A percentile compares a stretch with the other conserved stretches of the same genome.
phyloP scores from a whole-genome alignment of 1,140 invertebrate species.

The Drosophila kohkoa region DNA sequence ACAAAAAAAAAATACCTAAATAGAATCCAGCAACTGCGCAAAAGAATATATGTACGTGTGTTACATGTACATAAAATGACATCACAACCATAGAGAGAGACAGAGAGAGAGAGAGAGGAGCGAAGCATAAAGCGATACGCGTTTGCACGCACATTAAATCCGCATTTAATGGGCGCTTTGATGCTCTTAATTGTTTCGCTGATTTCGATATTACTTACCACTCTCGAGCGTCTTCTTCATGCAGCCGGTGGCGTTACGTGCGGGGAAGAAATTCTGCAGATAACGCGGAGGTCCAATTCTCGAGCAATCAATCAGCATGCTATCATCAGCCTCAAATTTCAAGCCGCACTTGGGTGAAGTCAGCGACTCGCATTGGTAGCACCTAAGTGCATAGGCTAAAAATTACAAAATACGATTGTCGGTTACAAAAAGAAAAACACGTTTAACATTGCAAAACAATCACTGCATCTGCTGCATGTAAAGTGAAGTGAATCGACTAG shows the following conservation, averaged over 20 bases:
- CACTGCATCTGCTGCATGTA: no score
- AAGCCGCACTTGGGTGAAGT: constrained; percentile 73
- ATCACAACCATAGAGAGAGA: constrained; percentile 43
- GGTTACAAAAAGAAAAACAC: constrained; percentile 1
- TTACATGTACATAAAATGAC: constrained; percentile 54
- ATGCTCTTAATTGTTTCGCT: neutral
- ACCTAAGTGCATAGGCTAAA: constrained; percentile 72
- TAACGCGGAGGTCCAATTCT: constrained; percentile 65
- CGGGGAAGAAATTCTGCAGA: constrained; percentile 65
- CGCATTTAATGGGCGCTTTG: neutral
- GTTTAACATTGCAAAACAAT: constrained; percentile 2
- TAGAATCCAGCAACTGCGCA: constrained; percentile 21
- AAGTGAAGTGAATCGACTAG: no score
- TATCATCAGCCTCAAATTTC: constrained; percentile 72
- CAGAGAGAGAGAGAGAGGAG: no score
- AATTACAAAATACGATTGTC: neutral
- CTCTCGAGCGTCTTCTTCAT: constrained; percentile 77
- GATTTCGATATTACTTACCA: constrained; percentile 56
- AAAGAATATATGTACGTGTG: neutral
- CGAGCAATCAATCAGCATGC: constrained; percentile 66
- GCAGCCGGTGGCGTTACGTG: constrained; percentile 76
- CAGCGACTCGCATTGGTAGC: constrained; percentile 75
- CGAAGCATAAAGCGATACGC: constrained; percentile 25
- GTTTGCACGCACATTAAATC: constrained; percentile 42
- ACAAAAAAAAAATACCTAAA: constrained; percentile 37